Percentiles rank a stretch among this genome's conserved stretches.
phyloP scores from a whole-genome alignment of 1,140 invertebrate genomes.

The Euwallacea fornicatus region DNA sequence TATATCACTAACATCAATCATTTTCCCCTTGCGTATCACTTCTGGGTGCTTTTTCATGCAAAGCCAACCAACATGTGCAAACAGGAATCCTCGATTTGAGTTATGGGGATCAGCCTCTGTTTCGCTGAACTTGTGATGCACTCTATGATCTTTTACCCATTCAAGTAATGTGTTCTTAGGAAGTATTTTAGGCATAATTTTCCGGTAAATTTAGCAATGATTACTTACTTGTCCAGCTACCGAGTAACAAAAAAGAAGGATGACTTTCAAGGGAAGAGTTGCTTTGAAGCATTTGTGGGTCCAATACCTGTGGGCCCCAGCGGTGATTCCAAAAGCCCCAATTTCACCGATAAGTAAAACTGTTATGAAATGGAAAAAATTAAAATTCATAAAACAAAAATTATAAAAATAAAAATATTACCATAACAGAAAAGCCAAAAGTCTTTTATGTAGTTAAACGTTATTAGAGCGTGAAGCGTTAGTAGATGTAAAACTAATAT shows the following conservation, averaged over 20 bases:
- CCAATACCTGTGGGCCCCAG: conserved; percentile 72
- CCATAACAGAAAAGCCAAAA: background rate
- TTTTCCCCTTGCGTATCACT: conserved; percentile 63
- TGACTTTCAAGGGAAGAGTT: conserved; percentile 60
- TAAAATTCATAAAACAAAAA: too few species aligned
- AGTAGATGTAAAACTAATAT: conserved; percentile 15
- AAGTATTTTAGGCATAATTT: background rate
- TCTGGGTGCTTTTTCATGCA: conserved; percentile 68
- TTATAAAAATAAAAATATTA: background rate
- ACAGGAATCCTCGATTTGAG: conserved; percentile 70
- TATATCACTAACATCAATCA: conserved; percentile 67
- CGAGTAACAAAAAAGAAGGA: conserved; percentile 75
- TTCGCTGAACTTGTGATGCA: conserved; percentile 85
- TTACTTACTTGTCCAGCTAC: conserved; percentile 69
- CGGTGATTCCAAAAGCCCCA: conserved; percentile 70
- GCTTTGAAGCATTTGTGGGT: conserved; percentile 71
- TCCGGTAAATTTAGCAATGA: background rate
- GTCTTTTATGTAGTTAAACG: background rate
- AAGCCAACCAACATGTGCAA: conserved; percentile 77
- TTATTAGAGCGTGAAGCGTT: background rate
- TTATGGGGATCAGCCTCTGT: conserved; percentile 70
- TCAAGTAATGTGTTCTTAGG: conserved; percentile 70
- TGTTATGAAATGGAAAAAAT: too few species aligned
- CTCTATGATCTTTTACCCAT: conserved; percentile 83
- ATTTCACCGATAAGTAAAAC: conserved; percentile 50